Evolutionary conservation across 2,888 invertebrate genomes (phyloP).

Genomic region (Cheilosia pagana): DNA sequence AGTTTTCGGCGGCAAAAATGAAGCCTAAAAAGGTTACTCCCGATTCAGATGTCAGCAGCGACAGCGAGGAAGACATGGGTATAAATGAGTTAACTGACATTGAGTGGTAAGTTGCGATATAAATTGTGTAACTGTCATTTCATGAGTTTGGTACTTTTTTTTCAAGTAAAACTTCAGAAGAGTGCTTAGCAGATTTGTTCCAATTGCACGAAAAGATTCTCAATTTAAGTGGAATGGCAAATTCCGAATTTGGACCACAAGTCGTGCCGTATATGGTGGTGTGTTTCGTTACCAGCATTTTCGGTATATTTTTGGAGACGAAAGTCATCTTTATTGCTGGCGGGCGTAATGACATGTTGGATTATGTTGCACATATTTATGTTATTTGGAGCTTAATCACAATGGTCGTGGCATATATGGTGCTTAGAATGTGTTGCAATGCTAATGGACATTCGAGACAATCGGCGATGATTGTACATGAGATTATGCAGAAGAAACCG

Average conservation of each 20-base stretch:
- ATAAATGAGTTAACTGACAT: slow-evolving; percentile 37
- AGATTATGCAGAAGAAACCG: slow-evolving; percentile 83
- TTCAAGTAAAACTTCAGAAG: slow-evolving; percentile 79
- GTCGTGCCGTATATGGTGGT: slow-evolving; percentile 82
- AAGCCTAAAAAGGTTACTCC: slow-evolving; percentile 73
- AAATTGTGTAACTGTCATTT: background rate
- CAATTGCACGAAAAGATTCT: slow-evolving; percentile 82
- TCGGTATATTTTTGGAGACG: slow-evolving; percentile 82
- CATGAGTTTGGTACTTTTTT: background rate
- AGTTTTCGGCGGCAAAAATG: slow-evolving; percentile 9
- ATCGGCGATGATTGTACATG: slow-evolving; percentile 83
- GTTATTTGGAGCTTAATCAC: slow-evolving; percentile 81
- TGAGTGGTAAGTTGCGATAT: slow-evolving; percentile 28
- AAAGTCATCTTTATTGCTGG: slow-evolving; percentile 82
- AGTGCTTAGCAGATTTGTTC: slow-evolving; percentile 81
- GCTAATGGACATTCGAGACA: slow-evolving; percentile 81
- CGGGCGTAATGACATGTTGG: slow-evolving; percentile 79
- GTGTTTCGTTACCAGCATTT: slow-evolving; percentile 82
- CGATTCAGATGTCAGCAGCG: slow-evolving; percentile 72
- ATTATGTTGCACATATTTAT: slow-evolving; percentile 80
- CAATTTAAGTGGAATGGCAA: slow-evolving; percentile 80
- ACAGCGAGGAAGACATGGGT: slow-evolving; percentile 49
- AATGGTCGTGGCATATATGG: slow-evolving; percentile 80
- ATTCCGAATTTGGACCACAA: slow-evolving; percentile 81
- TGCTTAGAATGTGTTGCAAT: slow-evolving; percentile 81